Percentiles rank a stretch among this genome's conserved stretches.
Conservation (phyloP, 2,888 invertebrate species). For the Rhamphomyia laevipes region DNA sequence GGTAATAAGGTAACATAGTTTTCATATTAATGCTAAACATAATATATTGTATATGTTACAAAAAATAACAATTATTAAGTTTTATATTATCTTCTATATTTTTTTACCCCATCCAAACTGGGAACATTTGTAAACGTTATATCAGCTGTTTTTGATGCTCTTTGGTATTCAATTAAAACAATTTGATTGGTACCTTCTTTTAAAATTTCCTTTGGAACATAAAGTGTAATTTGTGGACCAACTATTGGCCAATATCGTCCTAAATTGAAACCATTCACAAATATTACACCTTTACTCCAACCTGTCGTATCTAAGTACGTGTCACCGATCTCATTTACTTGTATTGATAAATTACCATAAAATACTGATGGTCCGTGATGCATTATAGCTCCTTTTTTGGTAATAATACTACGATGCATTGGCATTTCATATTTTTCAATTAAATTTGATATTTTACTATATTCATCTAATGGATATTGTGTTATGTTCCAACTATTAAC, state of each 20-base stretch:
- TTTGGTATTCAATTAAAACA: conserved; percentile 47
- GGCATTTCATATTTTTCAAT: conserved; percentile 19
- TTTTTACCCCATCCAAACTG: conserved; percentile 30
- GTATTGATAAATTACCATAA: conserved; percentile 30
- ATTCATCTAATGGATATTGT: conserved; percentile 42
- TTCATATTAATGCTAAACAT: too few relatives aligned
- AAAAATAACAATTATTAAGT: too few relatives aligned
- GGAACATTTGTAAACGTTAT: conserved; percentile 35
- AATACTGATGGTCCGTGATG: conserved; percentile 44
- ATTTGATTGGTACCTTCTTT: conserved; percentile 43
- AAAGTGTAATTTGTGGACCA: conserved; percentile 75
- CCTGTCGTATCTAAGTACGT: conserved; percentile 64
- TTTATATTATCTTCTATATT: too few relatives aligned
- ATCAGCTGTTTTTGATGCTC: conserved; percentile 27
- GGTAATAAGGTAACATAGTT: too few relatives aligned
- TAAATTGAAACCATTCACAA: conserved; percentile 74
- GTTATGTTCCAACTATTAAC: conserved; percentile 53
- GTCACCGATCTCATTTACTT: conserved; percentile 45
- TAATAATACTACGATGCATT: conserved; percentile 11
- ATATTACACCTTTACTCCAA: conserved; percentile 81
- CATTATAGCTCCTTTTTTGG: conserved; percentile 1
- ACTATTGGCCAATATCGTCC: conserved; percentile 71
- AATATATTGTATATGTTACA: too few relatives aligned
- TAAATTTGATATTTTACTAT: conserved; percentile 24
- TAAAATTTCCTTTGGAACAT: conserved; percentile 66